A percentile compares a stretch with the other conserved stretches of the same genome.
phyloP scores from a whole-genome alignment of 2,113 vertebrate species.

The Mormyrus lacerda region DNA sequence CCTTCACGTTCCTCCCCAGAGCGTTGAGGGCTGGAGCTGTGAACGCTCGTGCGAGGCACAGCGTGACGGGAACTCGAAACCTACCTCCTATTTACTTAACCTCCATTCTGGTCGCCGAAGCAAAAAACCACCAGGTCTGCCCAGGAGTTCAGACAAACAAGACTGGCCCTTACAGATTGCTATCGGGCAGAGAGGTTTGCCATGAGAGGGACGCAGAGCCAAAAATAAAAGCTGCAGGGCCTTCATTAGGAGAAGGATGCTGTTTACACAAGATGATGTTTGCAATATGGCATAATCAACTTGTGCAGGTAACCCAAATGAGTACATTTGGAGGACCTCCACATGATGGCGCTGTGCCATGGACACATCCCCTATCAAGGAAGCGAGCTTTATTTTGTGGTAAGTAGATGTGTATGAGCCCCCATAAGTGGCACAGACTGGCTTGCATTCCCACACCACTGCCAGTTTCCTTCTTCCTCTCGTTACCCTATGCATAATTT shows the following conservation, averaged over 20 bases:
- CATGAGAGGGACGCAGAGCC: neutral
- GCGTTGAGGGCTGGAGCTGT: neutral
- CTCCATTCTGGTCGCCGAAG: conserved; percentile 18
- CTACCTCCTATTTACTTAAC: conserved; percentile 35
- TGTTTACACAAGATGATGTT: neutral
- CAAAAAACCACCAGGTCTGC: neutral
- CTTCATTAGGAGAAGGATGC: neutral
- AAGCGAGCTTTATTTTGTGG: neutral
- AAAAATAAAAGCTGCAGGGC: neutral
- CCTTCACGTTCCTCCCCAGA: conserved; percentile 26
- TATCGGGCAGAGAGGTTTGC: neutral
- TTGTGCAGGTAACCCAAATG: neutral
- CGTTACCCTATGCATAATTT: neutral
- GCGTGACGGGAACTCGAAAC: conserved; percentile 20
- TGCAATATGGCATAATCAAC: neutral
- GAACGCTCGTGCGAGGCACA: conserved; percentile 28
- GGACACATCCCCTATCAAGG: neutral
- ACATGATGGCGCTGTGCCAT: neutral
- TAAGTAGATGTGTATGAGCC: neutral
- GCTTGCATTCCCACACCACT: neutral
- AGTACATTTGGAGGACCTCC: neutral
- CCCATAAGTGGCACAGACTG: neutral
- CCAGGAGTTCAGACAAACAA: conserved; percentile 6
- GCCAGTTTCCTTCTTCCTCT: neutral
- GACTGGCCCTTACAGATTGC: neutral